Conservation (phyloP, 2,888 invertebrate genomes). For the Drosophila paracracens region DNA sequence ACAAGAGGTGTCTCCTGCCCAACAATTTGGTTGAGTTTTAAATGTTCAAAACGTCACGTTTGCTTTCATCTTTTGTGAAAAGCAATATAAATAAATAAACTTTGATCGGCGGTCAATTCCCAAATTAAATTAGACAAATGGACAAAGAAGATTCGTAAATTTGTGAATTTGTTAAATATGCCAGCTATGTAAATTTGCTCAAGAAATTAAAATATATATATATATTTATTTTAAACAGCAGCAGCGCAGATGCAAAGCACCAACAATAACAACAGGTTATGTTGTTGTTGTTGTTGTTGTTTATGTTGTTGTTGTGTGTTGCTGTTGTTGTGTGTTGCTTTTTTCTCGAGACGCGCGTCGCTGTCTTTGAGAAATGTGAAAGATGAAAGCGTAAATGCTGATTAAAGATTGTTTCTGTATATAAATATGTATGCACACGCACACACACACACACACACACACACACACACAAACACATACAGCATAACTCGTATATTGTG, state of each 20-base stretch:
- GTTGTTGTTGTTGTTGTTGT: conserved; percentile 7
- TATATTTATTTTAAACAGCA: conserved; percentile 42
- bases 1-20: conserved; percentile 40
- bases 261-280: conserved; percentile 48
- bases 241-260: conserved; percentile 42
- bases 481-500: conserved; percentile 34
- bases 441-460: conserved; percentile 14
- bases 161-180: conserved; percentile 53
- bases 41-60: conserved; percentile 69
- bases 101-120: conserved; percentile 50
- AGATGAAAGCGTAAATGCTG: conserved; percentile 80
- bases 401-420: conserved; percentile 80
- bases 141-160: conserved; percentile 57
- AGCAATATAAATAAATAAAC: conserved; percentile 47
- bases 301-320: conserved; percentile 23
- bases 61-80: conserved; percentile 75
- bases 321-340: conserved; percentile 46
- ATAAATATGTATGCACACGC: conserved; percentile 36
- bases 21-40: conserved; percentile 4
- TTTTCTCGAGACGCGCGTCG: conserved; percentile 51
- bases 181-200: conserved; percentile 70
- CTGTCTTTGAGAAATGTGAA: conserved; percentile 77
- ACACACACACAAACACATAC: conserved; percentile 7
- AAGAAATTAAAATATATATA: conserved; percentile 70
- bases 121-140: conserved; percentile 75